These are phyloP conservation scores for Aspidiotus destructor DNA, from an alignment of 2,888 invertebrate genomes.

Conservation along the genomic window DNA sequence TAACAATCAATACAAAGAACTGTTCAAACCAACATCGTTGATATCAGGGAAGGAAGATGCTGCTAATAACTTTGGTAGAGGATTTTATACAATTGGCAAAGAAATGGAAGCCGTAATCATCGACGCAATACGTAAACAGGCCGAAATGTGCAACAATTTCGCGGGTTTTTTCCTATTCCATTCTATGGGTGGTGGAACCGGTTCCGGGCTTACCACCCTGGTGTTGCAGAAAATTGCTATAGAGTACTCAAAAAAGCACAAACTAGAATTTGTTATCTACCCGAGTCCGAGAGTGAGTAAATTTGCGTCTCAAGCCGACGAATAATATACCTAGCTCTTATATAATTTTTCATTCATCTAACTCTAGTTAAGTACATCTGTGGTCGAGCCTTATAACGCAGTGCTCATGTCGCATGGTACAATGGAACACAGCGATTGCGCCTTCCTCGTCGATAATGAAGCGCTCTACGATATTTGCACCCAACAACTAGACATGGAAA, in stretches of 20 bases:
- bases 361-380: slow-evolving; percentile 7
- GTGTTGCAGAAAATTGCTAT: slow-evolving; percentile 8
- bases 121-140: slow-evolving; percentile 16
- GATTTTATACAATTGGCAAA: slow-evolving; percentile 21
- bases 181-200: slow-evolving; percentile 29
- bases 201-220: slow-evolving; percentile 20
- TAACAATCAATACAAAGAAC: slow-evolving; percentile 21
- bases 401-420: slow-evolving; percentile 19
- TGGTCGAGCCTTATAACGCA: slow-evolving; percentile 21
- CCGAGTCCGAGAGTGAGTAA: slow-evolving; percentile 35
- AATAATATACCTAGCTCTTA: not conserved
- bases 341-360: not conserved
- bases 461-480: slow-evolving; percentile 20
- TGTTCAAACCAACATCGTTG: slow-evolving; percentile 20
- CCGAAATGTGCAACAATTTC: slow-evolving; percentile 17
- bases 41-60: slow-evolving; percentile 26
- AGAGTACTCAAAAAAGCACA: slow-evolving; percentile 22
- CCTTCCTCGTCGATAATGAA: slow-evolving; percentile 24
- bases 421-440: slow-evolving; percentile 25
- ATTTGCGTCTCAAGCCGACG: too few relatives aligned
- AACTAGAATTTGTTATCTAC: slow-evolving; percentile 25
- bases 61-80: slow-evolving; percentile 20
- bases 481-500: slow-evolving; percentile 20
- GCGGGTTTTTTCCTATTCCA: slow-evolving; percentile 26
- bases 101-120: slow-evolving; percentile 20